phyloP scores from a whole-genome alignment of 2,888 invertebrate species.

The Nomada flava region DNA sequence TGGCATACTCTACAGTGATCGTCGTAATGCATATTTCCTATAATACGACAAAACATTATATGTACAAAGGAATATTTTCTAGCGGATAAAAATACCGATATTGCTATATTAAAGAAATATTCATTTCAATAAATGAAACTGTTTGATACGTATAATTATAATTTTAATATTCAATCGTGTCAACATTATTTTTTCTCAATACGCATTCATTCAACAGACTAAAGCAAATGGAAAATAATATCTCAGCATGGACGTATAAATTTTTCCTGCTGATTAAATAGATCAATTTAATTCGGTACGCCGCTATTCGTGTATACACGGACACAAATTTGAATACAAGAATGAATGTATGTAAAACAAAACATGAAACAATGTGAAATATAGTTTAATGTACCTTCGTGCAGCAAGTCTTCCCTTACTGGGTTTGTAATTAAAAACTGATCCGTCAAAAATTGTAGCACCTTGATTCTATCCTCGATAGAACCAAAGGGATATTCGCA shows the following conservation, averaged over 20 bases:
- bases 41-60: conserved; percentile 35
- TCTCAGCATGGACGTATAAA: conserved; percentile 61
- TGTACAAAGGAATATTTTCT: background rate
- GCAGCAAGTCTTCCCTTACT: conserved; percentile 96
- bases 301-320: background rate
- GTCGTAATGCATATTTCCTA: conserved; percentile 94
- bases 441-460: conserved; percentile 96
- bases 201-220: background rate
- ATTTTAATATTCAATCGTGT: background rate
- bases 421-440: conserved; percentile 97
- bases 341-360: background rate
- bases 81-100: background rate
- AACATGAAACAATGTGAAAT: conserved; percentile 28
- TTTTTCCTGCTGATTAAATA: conserved; percentile 54
- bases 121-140: background rate
- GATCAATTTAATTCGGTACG: background rate
- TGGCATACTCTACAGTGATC: conserved; percentile 97
- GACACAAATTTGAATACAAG: background rate
- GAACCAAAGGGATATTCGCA: conserved; percentile 95
- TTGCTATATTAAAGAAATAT: background rate
- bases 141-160: background rate
- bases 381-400: conserved; percentile 89
- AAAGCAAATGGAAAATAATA: background rate
- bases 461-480: conserved; percentile 91
- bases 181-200: background rate